Percentiles rank a stretch among this genome's conserved stretches.
phyloP scores from a whole-genome alignment of 2,888 invertebrate genomes.

The Melieria picta region DNA sequence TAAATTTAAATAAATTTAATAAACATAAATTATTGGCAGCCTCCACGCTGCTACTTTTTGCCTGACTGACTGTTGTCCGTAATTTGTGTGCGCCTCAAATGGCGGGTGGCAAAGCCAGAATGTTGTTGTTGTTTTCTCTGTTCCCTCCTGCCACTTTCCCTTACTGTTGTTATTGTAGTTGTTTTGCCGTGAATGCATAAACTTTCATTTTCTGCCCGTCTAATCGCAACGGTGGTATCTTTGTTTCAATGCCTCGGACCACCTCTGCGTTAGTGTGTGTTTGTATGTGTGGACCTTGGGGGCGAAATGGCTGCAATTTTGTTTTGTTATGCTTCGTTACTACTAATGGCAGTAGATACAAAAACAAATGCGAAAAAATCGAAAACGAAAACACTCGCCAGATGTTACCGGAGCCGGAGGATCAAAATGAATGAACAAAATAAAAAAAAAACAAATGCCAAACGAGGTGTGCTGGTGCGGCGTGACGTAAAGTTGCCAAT shows the following conservation, averaged over 20 bases:
- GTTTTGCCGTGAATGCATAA: conserved; percentile 22
- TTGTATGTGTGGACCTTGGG: conserved; percentile 39
- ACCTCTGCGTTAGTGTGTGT: conserved; percentile 51
- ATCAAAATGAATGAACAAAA: neutral
- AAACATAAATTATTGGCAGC: conserved; percentile 64
- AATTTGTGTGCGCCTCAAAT: conserved; percentile 3
- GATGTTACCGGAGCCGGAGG: conserved; percentile 13
- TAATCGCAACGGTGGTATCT: conserved; percentile 22
- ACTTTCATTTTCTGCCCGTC: conserved; percentile 29
- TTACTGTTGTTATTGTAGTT: conserved; percentile 4
- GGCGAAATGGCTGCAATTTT: conserved; percentile 11
- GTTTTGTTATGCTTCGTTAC: conserved; percentile 19
- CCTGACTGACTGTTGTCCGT: neutral
- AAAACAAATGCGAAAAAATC: neutral
- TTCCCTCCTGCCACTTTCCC: neutral
- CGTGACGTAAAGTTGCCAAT: too few species aligned
- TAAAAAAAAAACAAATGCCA: too few species aligned
- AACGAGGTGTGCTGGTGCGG: too few species aligned
- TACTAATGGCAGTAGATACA: conserved; percentile 12
- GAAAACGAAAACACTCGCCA: conserved; percentile 14
- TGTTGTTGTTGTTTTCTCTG: conserved; percentile 7
- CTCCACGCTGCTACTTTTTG: conserved; percentile 19
- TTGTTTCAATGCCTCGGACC: neutral
- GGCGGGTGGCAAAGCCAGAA: conserved; percentile 4
- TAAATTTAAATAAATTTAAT: conserved; percentile 67